A percentile compares a stretch with the other conserved stretches of the same genome.
phyloP scores from a whole-genome alignment of 2,113 vertebrate genomes.

The Blennius ocellaris region DNA sequence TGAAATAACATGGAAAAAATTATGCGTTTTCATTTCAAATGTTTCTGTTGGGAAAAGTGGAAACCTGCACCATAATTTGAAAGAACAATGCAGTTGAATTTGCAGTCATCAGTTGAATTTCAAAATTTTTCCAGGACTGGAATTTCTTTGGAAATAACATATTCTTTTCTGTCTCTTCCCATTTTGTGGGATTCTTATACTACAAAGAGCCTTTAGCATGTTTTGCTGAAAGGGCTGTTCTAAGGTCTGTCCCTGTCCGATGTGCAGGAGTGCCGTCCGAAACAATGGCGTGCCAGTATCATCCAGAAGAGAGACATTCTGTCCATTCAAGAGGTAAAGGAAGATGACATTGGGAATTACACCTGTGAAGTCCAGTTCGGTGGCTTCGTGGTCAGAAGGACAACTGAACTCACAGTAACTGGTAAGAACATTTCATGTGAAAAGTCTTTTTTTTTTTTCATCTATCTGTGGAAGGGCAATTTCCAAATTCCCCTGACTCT shows the following conservation, averaged over 20 bases:
- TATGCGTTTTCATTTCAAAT: too few relatives aligned
- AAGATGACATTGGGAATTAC: constrained; percentile 98
- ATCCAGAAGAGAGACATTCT: constrained; percentile 90
- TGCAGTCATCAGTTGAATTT: too few relatives aligned
- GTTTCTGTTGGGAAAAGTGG: too few relatives aligned
- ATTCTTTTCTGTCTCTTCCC: too few relatives aligned
- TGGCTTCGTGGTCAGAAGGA: constrained; percentile 93
- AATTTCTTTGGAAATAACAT: too few relatives aligned
- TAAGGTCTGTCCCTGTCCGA: constrained; percentile 21
- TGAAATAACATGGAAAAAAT: too few relatives aligned
- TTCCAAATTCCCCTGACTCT: neutral
- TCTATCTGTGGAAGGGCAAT: neutral
- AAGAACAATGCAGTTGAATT: too few relatives aligned
- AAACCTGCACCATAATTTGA: too few relatives aligned
- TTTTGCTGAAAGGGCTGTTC: neutral
- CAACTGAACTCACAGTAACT: constrained; percentile 93
- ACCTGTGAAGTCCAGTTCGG: constrained; percentile 96
- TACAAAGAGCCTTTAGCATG: too few relatives aligned
- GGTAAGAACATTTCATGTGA: constrained; percentile 79
- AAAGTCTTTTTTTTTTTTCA: neutral
- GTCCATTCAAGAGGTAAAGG: constrained; percentile 92
- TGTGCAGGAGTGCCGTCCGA: constrained; percentile 81
- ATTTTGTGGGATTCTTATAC: too few relatives aligned
- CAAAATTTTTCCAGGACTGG: too few relatives aligned
- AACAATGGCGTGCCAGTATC: constrained; percentile 91